Percentiles rank a stretch among this genome's conserved stretches.
phyloP scores from a whole-genome alignment of 2,888 invertebrate genomes.

The Sisyra terminalis region DNA sequence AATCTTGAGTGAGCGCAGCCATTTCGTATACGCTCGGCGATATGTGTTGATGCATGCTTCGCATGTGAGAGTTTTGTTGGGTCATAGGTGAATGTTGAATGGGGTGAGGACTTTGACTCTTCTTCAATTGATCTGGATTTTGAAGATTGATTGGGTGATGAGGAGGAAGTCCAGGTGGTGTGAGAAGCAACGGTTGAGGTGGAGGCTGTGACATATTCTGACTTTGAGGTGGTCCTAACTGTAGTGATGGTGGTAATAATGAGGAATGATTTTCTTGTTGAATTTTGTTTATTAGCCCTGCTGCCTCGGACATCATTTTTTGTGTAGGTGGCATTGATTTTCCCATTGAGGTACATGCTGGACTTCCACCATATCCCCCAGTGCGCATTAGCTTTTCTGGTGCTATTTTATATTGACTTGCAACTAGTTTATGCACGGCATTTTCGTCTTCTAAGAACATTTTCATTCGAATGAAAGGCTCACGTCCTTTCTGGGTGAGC shows the following conservation, averaged over 20 bases:
- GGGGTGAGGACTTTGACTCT: constrained; percentile 38
- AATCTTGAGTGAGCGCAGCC: constrained; percentile 89
- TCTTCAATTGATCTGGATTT: constrained; percentile 40
- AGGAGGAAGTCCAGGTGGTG: constrained; percentile 61
- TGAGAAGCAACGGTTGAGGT: constrained; percentile 47
- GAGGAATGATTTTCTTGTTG: constrained; percentile 45
- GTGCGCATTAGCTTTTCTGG: constrained; percentile 96
- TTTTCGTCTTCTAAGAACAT: constrained; percentile 94
- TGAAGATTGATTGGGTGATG: constrained; percentile 54
- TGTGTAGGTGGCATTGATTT: constrained; percentile 66
- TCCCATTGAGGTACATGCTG: constrained; percentile 27
- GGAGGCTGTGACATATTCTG: constrained; percentile 29
- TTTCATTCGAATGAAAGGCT: constrained; percentile 95
- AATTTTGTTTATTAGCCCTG: constrained; percentile 46
- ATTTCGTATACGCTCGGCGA: constrained; percentile 95
- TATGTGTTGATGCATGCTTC: constrained; percentile 66
- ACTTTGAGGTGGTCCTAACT: constrained; percentile 26
- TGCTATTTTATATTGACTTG: constrained; percentile 95
- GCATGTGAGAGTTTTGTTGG: constrained; percentile 47
- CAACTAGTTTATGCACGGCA: constrained; percentile 86
- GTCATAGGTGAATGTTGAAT: constrained; percentile 38
- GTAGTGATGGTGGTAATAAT: constrained; percentile 34
- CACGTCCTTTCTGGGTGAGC: constrained; percentile 92
- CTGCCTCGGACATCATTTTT: constrained; percentile 61
- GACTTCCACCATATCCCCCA: constrained; percentile 64